These are phyloP conservation scores for Drosophila littoralis DNA, from an alignment of 1,140 invertebrate species.

Conservation along the genomic window DNA sequence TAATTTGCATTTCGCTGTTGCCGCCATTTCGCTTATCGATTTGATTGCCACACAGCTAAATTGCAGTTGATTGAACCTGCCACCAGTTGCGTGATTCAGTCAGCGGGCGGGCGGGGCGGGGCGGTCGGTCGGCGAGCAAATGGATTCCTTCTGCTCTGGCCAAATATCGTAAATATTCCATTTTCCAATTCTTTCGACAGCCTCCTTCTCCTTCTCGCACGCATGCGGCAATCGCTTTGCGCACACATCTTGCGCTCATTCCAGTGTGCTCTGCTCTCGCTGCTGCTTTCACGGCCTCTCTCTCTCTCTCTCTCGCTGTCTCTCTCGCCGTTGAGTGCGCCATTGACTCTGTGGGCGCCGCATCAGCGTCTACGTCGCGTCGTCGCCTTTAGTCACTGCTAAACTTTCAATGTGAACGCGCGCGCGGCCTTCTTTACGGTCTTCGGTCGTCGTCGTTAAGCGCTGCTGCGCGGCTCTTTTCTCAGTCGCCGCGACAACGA, in stretches of 20 bases:
- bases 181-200: slow-evolving; percentile 11
- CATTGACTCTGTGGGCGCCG: slow-evolving; percentile 27
- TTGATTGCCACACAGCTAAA: slow-evolving; percentile 62
- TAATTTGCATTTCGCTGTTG: slow-evolving; percentile 64
- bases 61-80: slow-evolving; percentile 74
- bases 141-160: slow-evolving; percentile 21
- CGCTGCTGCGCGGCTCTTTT: slow-evolving; percentile 16
- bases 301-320: neutral
- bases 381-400: slow-evolving; percentile 54
- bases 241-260: neutral
- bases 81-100: slow-evolving; percentile 32
- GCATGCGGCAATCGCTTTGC: slow-evolving; percentile 30
- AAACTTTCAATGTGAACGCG: slow-evolving; percentile 72
- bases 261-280: slow-evolving; percentile 1
- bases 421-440: slow-evolving; percentile 27
- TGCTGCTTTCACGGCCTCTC: slow-evolving; percentile 11
- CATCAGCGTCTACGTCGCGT: slow-evolving; percentile 13
- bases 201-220: slow-evolving; percentile 10
- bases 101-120: no score
- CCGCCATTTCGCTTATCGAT: slow-evolving; percentile 54
- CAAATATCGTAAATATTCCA: slow-evolving; percentile 11
- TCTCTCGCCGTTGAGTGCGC: slow-evolving; percentile 18
- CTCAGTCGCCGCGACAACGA: slow-evolving; percentile 27
- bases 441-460: slow-evolving; percentile 21
- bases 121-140: neutral